phyloP scores from a whole-genome alignment of 2,888 invertebrate genomes.

The Dolomedes plantarius region DNA sequence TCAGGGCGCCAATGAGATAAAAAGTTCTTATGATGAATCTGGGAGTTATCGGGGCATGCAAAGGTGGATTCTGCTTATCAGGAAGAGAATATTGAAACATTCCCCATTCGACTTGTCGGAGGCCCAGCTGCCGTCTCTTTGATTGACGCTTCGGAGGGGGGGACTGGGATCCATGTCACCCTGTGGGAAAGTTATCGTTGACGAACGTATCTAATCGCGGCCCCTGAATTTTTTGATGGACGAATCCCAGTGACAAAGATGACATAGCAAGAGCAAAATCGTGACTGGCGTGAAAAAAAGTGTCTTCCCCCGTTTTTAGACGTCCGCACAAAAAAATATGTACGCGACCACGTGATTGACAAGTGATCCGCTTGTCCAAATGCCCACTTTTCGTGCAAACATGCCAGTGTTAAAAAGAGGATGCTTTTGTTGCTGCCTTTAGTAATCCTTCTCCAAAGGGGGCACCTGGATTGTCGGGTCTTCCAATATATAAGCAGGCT shows the following conservation, averaged over 20 bases:
- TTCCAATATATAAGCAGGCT: not conserved
- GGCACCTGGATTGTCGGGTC: constrained; percentile 22
- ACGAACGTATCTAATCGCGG: constrained; percentile 68
- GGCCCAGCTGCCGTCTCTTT: constrained; percentile 41
- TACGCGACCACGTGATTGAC: constrained; percentile 55
- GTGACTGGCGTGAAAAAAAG: constrained; percentile 68
- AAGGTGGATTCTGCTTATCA: constrained; percentile 1
- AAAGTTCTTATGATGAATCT: constrained; percentile 11
- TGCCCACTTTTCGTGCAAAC: constrained; percentile 44
- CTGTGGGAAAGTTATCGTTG: constrained; percentile 64
- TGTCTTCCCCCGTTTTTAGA: not conserved
- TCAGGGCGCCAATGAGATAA: constrained; percentile 1
- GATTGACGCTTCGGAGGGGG: constrained; percentile 45
- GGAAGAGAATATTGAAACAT: constrained; percentile 36
- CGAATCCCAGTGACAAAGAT: constrained; percentile 64
- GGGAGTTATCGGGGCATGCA: constrained; percentile 8
- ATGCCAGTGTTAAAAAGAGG: constrained; percentile 12
- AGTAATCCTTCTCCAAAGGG: constrained; percentile 37
- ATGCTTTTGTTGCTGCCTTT: constrained; percentile 29
- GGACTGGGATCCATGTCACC: constrained; percentile 61
- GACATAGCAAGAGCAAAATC: constrained; percentile 50
- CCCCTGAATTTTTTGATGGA: constrained; percentile 53
- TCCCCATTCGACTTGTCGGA: constrained; percentile 40
- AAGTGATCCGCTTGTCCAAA: constrained; percentile 61
- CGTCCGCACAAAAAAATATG: not conserved